phyloP scores from a whole-genome alignment of 53 echinoderm and acorn worm species.

The Apostichopus leukothele region DNA sequence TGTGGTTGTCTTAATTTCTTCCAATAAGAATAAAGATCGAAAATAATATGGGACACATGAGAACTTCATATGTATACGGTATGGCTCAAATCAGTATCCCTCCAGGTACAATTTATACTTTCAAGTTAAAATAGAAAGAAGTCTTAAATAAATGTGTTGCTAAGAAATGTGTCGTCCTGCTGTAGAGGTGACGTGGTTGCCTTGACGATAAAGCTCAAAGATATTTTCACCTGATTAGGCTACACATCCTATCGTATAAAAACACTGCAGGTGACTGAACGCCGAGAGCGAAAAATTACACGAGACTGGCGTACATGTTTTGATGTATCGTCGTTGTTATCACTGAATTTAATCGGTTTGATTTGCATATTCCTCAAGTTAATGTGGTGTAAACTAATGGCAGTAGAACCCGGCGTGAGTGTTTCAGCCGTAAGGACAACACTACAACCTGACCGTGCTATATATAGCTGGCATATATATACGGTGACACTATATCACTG shows the following conservation, averaged over 20 bases:
- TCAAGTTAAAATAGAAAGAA: too few species aligned
- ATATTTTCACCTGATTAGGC: slow-evolving; percentile 2
- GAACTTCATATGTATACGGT: not conserved
- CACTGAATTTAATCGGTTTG: not conserved
- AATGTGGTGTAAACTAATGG: not conserved
- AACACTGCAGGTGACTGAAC: not conserved
- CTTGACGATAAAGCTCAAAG: slow-evolving; percentile 2
- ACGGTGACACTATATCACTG: too few species aligned
- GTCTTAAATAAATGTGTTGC: slow-evolving; percentile 6
- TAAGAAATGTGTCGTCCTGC: not conserved
- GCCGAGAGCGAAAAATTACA: not conserved
- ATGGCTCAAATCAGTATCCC: not conserved
- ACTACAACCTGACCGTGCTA: too few species aligned
- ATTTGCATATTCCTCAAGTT: not conserved
- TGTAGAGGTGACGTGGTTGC: not conserved
- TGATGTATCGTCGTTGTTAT: not conserved
- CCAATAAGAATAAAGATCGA: not conserved
- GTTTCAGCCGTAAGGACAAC: too few species aligned
- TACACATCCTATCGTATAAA: not conserved
- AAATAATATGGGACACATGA: not conserved
- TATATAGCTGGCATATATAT: too few species aligned
- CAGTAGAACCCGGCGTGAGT: too few species aligned
- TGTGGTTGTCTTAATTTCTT: slow-evolving; percentile 3
- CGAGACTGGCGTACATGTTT: not conserved
- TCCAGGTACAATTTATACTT: not conserved